Evolutionary conservation across 1,140 invertebrate species (phyloP).

Genomic region (Drosophila repleta): DNA sequence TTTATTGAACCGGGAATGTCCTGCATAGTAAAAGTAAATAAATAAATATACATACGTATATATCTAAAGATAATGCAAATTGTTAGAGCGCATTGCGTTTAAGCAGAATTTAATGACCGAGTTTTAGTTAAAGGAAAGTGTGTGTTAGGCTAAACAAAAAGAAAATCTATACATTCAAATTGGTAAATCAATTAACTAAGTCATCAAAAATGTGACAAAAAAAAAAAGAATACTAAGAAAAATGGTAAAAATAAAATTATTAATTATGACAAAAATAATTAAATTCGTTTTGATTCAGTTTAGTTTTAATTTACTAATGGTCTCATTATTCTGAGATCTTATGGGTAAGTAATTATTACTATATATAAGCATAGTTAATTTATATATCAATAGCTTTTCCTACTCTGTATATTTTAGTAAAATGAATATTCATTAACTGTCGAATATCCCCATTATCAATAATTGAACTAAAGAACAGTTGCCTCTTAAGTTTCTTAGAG

Average conservation of each 20-base stretch:
- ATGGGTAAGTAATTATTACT: not conserved
- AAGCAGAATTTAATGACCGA: conserved; percentile 53
- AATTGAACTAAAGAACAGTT: too few species aligned
- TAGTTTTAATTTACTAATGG: not conserved
- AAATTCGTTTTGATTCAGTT: not conserved
- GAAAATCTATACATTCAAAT: conserved; percentile 55
- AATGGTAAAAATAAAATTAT: conserved; percentile 62
- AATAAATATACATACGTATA: not conserved
- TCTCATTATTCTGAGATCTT: too few species aligned
- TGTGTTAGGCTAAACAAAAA: conserved; percentile 60
- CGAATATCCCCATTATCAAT: too few species aligned
- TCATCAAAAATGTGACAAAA: conserved; percentile 55
- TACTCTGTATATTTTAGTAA: too few species aligned
- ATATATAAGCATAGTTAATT: too few species aligned
- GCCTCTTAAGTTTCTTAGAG: too few species aligned
- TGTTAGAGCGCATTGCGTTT: conserved; percentile 44
- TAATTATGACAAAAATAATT: conserved; percentile 43
- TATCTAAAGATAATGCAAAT: conserved; percentile 30
- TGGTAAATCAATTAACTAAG: conserved; percentile 54
- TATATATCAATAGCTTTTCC: too few species aligned
- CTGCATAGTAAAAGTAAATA: conserved; percentile 53
- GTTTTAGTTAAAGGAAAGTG: conserved; percentile 64
- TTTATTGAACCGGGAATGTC: conserved; percentile 50
- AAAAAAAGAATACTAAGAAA: conserved; percentile 45
- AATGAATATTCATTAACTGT: too few species aligned